Percentiles rank a stretch among this genome's conserved stretches.
Evolutionary conservation across 2,113 vertebrate species (phyloP).

Genomic region (Psilopsiagon aymara): DNA sequence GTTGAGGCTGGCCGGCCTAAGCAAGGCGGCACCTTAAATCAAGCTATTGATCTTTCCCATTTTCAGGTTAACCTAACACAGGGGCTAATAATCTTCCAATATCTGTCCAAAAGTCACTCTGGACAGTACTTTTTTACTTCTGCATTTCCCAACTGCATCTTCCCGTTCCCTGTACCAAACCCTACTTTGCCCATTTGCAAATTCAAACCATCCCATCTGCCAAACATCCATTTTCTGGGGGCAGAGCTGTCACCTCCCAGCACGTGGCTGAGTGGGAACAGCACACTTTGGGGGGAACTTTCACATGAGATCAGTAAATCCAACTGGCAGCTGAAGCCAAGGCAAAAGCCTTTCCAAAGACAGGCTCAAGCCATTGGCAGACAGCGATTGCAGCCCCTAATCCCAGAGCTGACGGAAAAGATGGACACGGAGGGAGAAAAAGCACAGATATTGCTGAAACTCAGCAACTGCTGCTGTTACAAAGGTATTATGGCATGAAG

Average conservation of each 20-base stretch:
- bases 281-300: not conserved
- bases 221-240: fast-evolving
- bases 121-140: not conserved
- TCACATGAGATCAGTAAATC: not conserved
- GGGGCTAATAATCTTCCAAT: not conserved
- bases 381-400: not conserved
- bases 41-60: not conserved
- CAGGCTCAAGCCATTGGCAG: not conserved
- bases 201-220: not conserved
- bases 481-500: not conserved
- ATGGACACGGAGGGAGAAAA: not conserved
- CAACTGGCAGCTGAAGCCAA: not conserved
- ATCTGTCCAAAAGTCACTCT: not conserved
- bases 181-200: not conserved
- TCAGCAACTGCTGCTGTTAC: not conserved
- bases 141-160: not conserved
- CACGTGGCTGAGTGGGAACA: not conserved
- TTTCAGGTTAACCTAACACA: not conserved
- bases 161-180: not conserved
- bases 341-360: not conserved
- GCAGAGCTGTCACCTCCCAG: not conserved
- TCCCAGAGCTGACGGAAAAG: not conserved
- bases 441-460: not conserved
- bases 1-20: not conserved
- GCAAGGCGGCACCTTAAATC: not conserved